Base-by-base conservation (phyloP, 2,797 vertebrate species). In the Lateolabrax maculatus region DNA sequence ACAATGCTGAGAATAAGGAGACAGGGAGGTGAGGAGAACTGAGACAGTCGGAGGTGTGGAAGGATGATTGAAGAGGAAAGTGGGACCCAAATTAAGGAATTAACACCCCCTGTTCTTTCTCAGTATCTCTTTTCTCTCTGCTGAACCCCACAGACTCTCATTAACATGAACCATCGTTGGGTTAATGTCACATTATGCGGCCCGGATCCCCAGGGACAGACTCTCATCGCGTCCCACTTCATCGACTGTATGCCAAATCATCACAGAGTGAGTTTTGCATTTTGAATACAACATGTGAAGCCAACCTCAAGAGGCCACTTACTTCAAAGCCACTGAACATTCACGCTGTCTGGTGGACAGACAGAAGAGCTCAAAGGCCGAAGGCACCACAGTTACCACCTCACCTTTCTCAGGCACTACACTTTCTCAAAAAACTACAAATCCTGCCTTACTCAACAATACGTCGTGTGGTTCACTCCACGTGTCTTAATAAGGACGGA, bases 141-240 rank as follows among this genome's bases (percentile, higher is more conserved):
- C 68, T 19, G 21, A 58, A 9, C 4, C 18, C 12, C 31, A 62
- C 9, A 31, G 16, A 41, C 15, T 8, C 51, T 60, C 39, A 56
- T 75, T 62, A 79, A 48, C 79, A 69, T 64, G 43, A 75, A 57
- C n/a, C 39, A 27, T 43, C 55, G 31, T 23, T 49, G 71, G 41
- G 75, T 44, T 71, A 75, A 81, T 64, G 70, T 41, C 46, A 70
- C 65, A 64, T 75, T 66, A 83, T 70, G 49, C 48, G 52, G 68
- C 9, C 53, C 57, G 12, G 48, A 29, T 31, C 73, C 55, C 29
- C 39, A 2, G 62, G 65, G 64, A 74, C 64, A 37, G 34, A 65
- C 56, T 29, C n/a, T n/a, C n/a, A n/a, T n/a, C n/a, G n/a, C n/a
- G n/a, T n/a, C n/a, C n/a, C n/a, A n/a, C 39, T 25, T 51, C 52